A percentile compares a stretch with the other conserved stretches of the same genome.
phyloP scores from a whole-genome alignment of 1,140 invertebrate species.

The Saccostrea echinata region DNA sequence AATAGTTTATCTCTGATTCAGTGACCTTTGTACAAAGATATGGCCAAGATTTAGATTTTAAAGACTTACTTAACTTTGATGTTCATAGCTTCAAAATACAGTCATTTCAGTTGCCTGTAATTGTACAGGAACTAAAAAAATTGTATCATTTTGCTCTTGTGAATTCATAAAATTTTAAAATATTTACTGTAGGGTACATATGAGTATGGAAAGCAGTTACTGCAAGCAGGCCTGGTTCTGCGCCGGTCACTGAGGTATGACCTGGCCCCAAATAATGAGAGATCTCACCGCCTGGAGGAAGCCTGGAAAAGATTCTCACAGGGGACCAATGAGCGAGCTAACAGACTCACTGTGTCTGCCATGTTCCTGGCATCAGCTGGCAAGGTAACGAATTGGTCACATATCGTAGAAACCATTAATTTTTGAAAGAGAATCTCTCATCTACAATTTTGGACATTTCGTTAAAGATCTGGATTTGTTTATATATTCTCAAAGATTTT shows the following conservation, averaged over 20 bases:
- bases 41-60: no score
- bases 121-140: neutral
- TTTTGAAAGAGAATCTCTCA: neutral
- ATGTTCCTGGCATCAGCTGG: constrained; percentile 89
- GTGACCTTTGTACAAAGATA: no score
- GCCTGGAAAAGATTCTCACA: constrained; percentile 87
- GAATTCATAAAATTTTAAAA: neutral
- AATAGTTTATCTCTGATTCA: no score
- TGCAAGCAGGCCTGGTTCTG: constrained; percentile 88
- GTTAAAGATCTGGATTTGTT: neutral
- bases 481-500: neutral
- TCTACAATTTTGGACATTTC: neutral
- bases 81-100: neutral
- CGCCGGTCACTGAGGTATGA: constrained; percentile 86
- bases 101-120: neutral
- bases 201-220: constrained; percentile 88
- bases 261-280: constrained; percentile 82
- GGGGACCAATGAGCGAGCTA: constrained; percentile 89
- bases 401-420: neutral
- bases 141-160: neutral
- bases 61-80: neutral
- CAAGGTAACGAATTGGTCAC: constrained; percentile 79
- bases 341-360: constrained; percentile 87
- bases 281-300: constrained; percentile 83
- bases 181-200: constrained; percentile 85